Conservation (phyloP, 2,113 vertebrate species). For the Pteropus alecto region DNA sequence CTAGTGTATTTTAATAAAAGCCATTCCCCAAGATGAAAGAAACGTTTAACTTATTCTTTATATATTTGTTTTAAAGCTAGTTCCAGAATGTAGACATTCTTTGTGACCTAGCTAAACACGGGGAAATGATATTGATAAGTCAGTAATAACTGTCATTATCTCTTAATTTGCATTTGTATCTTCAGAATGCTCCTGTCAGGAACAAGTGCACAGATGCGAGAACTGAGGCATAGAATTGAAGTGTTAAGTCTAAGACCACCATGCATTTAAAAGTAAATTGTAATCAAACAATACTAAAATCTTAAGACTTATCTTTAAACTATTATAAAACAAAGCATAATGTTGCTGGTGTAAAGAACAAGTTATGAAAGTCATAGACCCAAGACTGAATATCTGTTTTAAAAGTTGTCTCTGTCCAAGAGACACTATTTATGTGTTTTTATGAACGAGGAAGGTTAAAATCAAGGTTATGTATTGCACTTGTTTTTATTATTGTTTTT, state of each 20-base stretch:
- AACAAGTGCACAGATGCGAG: not conserved
- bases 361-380: not conserved
- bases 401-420: not conserved
- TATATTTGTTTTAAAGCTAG: not conserved
- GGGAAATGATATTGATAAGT: not conserved
- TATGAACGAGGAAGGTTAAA: not conserved
- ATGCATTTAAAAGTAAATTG: not conserved
- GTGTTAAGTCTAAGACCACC: not conserved
- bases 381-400: not conserved
- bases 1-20: slow-evolving; percentile 12
- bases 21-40: not conserved
- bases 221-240: not conserved
- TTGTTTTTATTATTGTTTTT: not conserved
- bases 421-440: not conserved
- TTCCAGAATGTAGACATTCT: not conserved
- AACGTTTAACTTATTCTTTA: not conserved
- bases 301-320: not conserved
- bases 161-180: not conserved
- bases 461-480: not conserved
- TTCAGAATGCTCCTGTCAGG: not conserved
- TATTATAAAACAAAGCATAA: not conserved
- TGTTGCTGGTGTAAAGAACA: not conserved
- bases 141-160: not conserved
- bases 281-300: not conserved
- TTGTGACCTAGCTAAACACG: not conserved